A percentile compares a stretch with the other conserved stretches of the same genome.
Evolutionary conservation across 2,113 vertebrate genomes (phyloP).

Genomic region (Istiophorus platypterus): DNA sequence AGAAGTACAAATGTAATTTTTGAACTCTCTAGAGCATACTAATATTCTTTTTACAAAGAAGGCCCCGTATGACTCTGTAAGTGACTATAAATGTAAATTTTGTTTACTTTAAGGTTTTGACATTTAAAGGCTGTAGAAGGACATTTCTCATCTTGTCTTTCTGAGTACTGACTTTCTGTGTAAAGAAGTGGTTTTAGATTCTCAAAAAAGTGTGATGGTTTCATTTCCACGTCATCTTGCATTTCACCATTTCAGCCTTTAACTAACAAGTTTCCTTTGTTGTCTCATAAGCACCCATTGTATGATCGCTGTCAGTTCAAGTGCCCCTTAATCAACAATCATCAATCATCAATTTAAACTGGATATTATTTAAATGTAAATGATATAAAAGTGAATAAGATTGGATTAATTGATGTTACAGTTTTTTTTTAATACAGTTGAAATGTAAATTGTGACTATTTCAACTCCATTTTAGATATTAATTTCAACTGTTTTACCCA

Average conservation of each 20-base stretch:
- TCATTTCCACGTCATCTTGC: neutral
- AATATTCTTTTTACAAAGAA: neutral
- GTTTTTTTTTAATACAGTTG: too few species aligned
- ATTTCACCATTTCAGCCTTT: too few species aligned
- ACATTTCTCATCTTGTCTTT: neutral
- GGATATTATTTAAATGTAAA: too few species aligned
- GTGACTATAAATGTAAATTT: neutral
- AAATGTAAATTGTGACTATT: too few species aligned
- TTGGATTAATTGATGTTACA: too few species aligned
- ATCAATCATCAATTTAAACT: too few species aligned
- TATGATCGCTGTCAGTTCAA: too few species aligned
- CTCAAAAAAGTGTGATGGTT: neutral
- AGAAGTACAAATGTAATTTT: slow-evolving; percentile 1
- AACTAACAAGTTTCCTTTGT: neutral
- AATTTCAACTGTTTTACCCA: neutral
- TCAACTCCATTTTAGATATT: too few species aligned
- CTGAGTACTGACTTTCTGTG: neutral
- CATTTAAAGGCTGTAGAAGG: slow-evolving; percentile 3
- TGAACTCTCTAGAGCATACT: neutral
- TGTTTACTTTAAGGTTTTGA: slow-evolving; percentile 19
- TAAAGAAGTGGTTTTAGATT: neutral
- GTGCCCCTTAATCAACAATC: too few species aligned
- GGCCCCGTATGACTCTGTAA: neutral
- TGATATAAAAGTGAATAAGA: too few species aligned
- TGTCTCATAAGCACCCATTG: neutral